Conservation (phyloP, 2,888 invertebrate genomes). For the Amaurobius ferox region DNA sequence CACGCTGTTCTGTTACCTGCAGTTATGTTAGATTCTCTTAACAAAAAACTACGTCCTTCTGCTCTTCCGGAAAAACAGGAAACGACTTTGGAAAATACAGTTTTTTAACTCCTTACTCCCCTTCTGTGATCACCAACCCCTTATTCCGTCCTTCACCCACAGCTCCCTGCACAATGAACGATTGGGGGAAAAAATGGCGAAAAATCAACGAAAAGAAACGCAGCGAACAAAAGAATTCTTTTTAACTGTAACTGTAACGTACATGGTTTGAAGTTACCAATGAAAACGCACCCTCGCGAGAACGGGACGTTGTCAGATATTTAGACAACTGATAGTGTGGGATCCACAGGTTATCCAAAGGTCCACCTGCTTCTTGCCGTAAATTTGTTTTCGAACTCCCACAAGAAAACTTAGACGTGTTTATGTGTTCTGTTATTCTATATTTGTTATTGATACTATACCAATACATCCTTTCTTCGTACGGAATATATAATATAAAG, state of each 20-base stretch:
- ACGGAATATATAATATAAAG: too few species aligned
- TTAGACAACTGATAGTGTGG: neutral
- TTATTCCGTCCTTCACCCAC: constrained; percentile 3
- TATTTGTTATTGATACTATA: too few species aligned
- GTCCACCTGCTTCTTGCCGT: neutral
- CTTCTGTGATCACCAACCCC: neutral
- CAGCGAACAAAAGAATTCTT: neutral
- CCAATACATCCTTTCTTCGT: too few species aligned
- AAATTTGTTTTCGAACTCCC: neutral
- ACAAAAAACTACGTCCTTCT: neutral
- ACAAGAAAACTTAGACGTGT: too few species aligned
- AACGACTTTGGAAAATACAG: neutral
- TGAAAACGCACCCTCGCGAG: neutral
- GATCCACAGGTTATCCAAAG: neutral
- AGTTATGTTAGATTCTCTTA: too few species aligned
- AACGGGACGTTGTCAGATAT: neutral
- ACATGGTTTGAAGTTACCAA: neutral
- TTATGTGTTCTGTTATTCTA: too few species aligned
- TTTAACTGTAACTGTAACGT: neutral
- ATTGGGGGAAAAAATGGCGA: neutral
- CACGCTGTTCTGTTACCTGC: too few species aligned
- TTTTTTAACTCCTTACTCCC: neutral
- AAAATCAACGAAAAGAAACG: neutral
- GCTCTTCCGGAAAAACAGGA: constrained; percentile 8
- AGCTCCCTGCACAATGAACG: neutral